Evolutionary conservation across 2,797 vertebrate species (phyloP).

Genomic region (Petrocephalus schoutedeni): DNA sequence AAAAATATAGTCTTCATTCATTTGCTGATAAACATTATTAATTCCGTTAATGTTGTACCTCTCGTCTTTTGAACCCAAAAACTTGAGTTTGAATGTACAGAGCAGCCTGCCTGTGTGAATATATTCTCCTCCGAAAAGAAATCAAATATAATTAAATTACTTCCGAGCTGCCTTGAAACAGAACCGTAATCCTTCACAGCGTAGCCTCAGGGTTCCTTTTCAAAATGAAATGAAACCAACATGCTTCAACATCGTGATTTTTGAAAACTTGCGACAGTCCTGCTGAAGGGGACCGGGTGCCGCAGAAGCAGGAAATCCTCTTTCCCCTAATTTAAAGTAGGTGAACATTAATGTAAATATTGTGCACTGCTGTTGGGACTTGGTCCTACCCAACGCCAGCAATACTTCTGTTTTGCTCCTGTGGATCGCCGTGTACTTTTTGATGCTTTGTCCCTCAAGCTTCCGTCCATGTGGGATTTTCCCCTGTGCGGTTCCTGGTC

Average conservation of each 20-base stretch:
- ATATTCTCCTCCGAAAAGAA: neutral
- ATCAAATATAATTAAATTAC: constrained; percentile 11
- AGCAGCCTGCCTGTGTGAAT: neutral
- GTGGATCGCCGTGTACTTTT: neutral
- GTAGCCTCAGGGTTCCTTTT: neutral
- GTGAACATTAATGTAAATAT: neutral
- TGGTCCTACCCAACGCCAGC: neutral
- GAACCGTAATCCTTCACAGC: neutral
- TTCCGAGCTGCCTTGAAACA: neutral
- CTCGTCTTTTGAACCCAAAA: neutral
- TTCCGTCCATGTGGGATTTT: neutral
- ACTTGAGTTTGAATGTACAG: neutral
- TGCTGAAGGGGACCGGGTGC: neutral
- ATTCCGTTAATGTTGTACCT: neutral
- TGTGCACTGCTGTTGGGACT: neutral
- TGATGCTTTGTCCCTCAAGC: neutral
- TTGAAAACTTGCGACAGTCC: neutral
- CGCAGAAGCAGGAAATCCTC: neutral
- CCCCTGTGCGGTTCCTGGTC: neutral
- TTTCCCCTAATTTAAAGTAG: neutral
- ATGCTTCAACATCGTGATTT: neutral
- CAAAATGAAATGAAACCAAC: constrained; percentile 5
- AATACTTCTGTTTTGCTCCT: neutral
- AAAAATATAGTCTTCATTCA: neutral
- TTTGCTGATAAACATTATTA: neutral